Evolutionary conservation across 2,797 vertebrate species (phyloP).

Genomic region (Pseudotriccus pelzelni): DNA sequence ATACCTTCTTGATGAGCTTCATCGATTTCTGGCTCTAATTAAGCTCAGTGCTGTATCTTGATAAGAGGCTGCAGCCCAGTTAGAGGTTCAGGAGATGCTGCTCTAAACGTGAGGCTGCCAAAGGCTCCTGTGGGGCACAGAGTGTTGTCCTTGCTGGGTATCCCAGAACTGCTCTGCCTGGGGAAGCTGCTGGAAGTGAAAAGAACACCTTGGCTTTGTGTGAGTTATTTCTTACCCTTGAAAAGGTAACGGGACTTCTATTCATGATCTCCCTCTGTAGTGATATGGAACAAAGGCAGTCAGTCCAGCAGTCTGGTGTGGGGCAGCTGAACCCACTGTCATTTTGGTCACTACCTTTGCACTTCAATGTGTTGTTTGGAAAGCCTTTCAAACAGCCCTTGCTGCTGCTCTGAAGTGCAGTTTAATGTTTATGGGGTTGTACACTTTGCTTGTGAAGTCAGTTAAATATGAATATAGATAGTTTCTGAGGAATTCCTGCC

Average conservation of each 20-base stretch:
- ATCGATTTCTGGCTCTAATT: slow-evolving; percentile 41
- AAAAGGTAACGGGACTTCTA: not conserved
- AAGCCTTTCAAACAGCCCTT: not conserved
- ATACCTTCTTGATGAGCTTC: not conserved
- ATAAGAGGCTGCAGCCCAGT: not conserved
- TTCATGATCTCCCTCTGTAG: not conserved
- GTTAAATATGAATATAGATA: not conserved
- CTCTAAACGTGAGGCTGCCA: not conserved
- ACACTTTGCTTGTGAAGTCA: not conserved
- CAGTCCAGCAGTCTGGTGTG: no score
- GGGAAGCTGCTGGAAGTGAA: not conserved
- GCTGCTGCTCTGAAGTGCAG: not conserved
- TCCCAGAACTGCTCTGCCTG: accelerated
- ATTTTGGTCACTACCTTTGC: not conserved
- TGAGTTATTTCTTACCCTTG: not conserved
- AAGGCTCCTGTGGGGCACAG: accelerated
- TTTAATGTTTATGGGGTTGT: not conserved
- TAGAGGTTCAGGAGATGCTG: not conserved
- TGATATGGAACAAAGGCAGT: not conserved
- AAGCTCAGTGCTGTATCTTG: not conserved
- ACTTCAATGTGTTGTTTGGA: not conserved
- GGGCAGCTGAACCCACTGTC: not conserved
- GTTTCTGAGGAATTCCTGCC: not conserved
- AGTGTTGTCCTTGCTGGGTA: not conserved
- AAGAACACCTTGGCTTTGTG: not conserved